Conservation (phyloP, 2,888 invertebrate species). For the Polylopha cassiicola region DNA sequence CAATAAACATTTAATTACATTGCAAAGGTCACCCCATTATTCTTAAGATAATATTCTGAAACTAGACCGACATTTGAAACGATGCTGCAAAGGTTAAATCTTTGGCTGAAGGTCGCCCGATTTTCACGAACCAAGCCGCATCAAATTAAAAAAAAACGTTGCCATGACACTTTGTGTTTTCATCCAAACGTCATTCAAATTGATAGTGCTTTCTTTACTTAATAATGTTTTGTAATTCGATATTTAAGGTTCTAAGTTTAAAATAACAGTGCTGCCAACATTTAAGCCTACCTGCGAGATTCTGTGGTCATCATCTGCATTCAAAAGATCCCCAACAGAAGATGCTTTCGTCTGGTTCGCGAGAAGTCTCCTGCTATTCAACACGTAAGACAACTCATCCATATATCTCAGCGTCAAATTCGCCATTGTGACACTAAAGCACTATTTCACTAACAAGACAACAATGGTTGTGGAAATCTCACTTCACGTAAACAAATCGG, state of each 20-base stretch:
- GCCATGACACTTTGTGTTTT: constrained; percentile 5
- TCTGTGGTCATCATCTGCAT: constrained; percentile 63
- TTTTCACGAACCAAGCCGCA: not conserved
- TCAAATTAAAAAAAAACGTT: constrained; percentile 6
- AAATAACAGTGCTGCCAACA: constrained; percentile 5
- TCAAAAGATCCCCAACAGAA: constrained; percentile 70
- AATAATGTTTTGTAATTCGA: constrained; percentile 2
- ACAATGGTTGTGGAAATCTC: constrained; percentile 4
- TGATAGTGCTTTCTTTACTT: not conserved
- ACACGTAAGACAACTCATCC: constrained; percentile 71
- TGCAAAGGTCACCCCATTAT: too few relatives aligned
- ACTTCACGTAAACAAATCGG: constrained; percentile 48
- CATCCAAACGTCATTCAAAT: constrained; percentile 4
- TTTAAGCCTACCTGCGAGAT: constrained; percentile 53
- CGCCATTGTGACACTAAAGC: constrained; percentile 49
- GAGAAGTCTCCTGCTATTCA: constrained; percentile 63
- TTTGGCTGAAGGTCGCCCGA: not conserved
- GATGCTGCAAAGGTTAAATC: not conserved
- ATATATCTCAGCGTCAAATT: constrained; percentile 70
- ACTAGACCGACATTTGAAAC: too few relatives aligned
- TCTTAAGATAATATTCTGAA: too few relatives aligned
- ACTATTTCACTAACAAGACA: constrained; percentile 27
- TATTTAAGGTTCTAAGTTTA: too few relatives aligned
- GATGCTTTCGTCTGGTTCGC: constrained; percentile 66
- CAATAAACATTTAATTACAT: too few relatives aligned